Evolutionary conservation across 1,140 invertebrate genomes (phyloP), one percentile per base, ranked within the genome.

Genomic region (Euwallacea similis): DNA sequence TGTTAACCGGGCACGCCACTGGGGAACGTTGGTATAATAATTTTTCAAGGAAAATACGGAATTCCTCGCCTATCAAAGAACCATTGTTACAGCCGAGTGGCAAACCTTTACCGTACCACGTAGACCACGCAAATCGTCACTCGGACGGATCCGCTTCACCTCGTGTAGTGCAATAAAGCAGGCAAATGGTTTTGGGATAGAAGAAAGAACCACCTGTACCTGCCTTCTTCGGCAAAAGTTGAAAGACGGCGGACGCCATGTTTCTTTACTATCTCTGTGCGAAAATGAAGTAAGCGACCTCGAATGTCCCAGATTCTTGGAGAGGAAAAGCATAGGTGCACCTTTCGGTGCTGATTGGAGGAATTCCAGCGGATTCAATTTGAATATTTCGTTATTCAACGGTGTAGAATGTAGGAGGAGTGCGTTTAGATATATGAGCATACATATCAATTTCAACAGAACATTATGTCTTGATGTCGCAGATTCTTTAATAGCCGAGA

Each of bases 321-420:
- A 69, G 66, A 60, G 66, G 66, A 69, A 62, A 69, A 69, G 66
- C 64, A 56, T 66, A 56, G 64, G 63, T 65, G 64, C 64, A 66
- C 64, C 64, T 66, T 66, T 66, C 64, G 64, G 64, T 43, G 41
- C 21, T 15, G 44, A 58, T 66, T 66, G 64, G 64, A 56, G 13
- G 13, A 56, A 66, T 66, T 66, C 64, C 64, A 56, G 7, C 64
- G 42, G 50, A 42, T 50, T 56, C 50, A 56, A 15, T 66, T 56
- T 16, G n/a, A 33, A 11, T 13, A 50, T 13, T 50, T 11, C 13
- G 10, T 11, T 50, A 50, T 50, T 50, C 47, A 50, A 6, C 47
- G 13, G 6, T 50, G 6, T 11, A 50, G 47, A 11, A 11, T 50
- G 21, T 33, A 33, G 21, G 13, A 11, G 9, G 13, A 11, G 9